Percentiles rank a stretch among this genome's conserved stretches.
These are phyloP conservation scores for Epirrita christyi DNA, from an alignment of 2,888 invertebrate genomes.

Conservation along the genomic window DNA sequence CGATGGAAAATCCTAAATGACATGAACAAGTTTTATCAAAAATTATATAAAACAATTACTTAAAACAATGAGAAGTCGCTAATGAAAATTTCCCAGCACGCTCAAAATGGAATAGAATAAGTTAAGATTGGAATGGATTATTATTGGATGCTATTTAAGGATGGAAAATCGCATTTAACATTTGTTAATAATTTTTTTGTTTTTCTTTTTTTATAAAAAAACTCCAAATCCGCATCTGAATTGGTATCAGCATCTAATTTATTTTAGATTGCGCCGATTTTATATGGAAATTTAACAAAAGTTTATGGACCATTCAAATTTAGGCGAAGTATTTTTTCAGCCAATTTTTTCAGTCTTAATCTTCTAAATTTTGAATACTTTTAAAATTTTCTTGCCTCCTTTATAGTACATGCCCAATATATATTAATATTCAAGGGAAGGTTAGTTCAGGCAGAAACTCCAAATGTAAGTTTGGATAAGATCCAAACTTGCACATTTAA, in stretches of 20 bases:
- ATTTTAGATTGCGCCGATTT: slow-evolving; percentile 25
- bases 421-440: slow-evolving; percentile 2
- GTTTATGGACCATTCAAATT: slow-evolving; percentile 27
- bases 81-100: slow-evolving; percentile 4
- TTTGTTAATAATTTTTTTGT: slow-evolving; percentile 11
- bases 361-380: slow-evolving; percentile 70
- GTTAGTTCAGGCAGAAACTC: slow-evolving; percentile 11
- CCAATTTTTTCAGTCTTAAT: slow-evolving; percentile 82
- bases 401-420: slow-evolving; percentile 59
- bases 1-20: neutral
- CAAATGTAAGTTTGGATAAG: slow-evolving; percentile 42
- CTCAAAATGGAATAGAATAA: slow-evolving; percentile 2
- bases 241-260: slow-evolving; percentile 11
- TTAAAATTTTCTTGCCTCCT: slow-evolving; percentile 39
- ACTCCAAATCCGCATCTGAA: slow-evolving; percentile 9
- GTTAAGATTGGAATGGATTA: neutral
- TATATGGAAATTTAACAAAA: slow-evolving; percentile 20
- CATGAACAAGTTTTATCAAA: neutral
- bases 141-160: neutral
- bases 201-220: slow-evolving; percentile 35
- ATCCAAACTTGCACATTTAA: slow-evolving; percentile 32
- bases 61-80: neutral
- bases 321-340: slow-evolving; percentile 59
- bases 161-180: slow-evolving; percentile 6
- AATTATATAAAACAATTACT: no score